Conservation (phyloP, 2,113 vertebrate species). For the Garra rufa region DNA sequence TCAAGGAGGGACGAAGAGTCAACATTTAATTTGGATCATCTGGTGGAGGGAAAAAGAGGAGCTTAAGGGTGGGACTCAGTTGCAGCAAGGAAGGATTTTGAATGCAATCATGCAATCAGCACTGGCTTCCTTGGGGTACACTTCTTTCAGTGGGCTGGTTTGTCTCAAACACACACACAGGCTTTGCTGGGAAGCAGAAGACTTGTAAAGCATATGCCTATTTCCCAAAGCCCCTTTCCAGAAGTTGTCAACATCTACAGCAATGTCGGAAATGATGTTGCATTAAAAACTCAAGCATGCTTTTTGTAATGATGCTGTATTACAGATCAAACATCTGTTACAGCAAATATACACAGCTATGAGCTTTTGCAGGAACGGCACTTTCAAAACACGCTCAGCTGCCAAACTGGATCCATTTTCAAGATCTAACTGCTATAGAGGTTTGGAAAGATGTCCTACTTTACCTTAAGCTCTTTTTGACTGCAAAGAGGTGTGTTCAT, state of each 20-base stretch:
- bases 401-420: not conserved
- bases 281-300: conserved; percentile 12
- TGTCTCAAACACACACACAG: not conserved
- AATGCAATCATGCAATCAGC: conserved; percentile 49
- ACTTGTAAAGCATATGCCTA: conserved; percentile 12
- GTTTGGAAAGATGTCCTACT: conserved; percentile 6
- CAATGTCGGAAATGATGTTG: not conserved
- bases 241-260: not conserved
- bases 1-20: conserved; percentile 16
- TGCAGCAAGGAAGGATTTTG: conserved; percentile 42
- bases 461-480: conserved; percentile 1
- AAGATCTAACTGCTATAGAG: not conserved
- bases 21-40: conserved; percentile 45
- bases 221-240: conserved; percentile 14
- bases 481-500: not conserved
- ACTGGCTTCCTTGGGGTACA: conserved; percentile 41
- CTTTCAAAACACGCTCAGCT: not conserved
- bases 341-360: not conserved
- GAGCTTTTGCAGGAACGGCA: not conserved
- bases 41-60: conserved; percentile 9
- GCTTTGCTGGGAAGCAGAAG: not conserved
- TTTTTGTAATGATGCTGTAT: conserved; percentile 25
- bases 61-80: conserved; percentile 16
- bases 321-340: conserved; percentile 25
- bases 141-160: conserved; percentile 12